Evolutionary conservation across 2,888 invertebrate genomes (phyloP), one percentile per base, ranked within the genome.

Genomic region (Xestia sexstrigata): DNA sequence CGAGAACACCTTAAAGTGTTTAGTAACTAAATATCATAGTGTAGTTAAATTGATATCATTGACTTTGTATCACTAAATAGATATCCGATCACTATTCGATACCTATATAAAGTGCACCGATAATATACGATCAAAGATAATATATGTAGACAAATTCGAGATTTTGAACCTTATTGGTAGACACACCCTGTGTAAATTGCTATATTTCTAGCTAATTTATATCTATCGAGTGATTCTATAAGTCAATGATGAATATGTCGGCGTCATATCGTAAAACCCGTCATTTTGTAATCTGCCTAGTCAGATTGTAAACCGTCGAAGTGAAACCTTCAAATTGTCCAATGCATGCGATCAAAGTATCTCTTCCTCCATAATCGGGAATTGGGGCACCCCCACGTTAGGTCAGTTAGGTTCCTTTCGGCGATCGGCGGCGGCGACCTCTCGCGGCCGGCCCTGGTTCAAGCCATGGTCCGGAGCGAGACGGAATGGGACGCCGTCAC

Each of bases 31-130:
- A 81, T 69, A 73, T 72, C 70, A 66, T 17, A 62, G 6, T 73
- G 62, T 80, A 68, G 49, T 68, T 60, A 70, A 85, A 63, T 78
- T 26, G 76, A 82, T 78, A 83, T 83, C 86, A 84, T 78, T 83
- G 86, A 83, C 79, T 78, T 78, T 73, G 78, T 55, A 86, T 71
- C 83, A 86, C 83, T 78, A 78, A 65, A 83, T 86, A 86, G 83
- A 74, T 23, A 58, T 69, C 65, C 68, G 65, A 83, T 13, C 83
- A 71, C 68, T 35, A 72, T 83, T 63, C 65, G 74, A 71, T 74
- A 78, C 47, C 63, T 69, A 55, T 66, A 66, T 52, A 83, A 68
- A 82, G 66, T n/a, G 65, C 73, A 77, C 77, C 86, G 71, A 30
- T 70, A 73, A 66, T 65, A 82, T 62, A 77, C 73, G 69, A 74